phyloP scores from a whole-genome alignment of 2,888 invertebrate genomes.

The Lacanobia wlatinum region DNA sequence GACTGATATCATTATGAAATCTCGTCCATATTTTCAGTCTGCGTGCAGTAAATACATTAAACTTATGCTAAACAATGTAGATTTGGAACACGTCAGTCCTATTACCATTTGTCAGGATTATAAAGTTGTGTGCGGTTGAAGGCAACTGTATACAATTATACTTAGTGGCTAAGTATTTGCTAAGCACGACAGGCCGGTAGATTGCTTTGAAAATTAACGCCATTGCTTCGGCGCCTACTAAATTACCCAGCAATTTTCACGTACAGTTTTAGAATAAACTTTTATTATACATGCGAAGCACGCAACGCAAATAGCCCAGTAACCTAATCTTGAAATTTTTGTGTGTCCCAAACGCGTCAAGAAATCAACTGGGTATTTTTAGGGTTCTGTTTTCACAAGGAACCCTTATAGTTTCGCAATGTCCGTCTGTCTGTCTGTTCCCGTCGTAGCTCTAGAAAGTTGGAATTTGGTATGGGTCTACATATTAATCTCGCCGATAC shows the following conservation, averaged over 20 bases:
- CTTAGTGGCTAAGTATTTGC: conserved; percentile 47
- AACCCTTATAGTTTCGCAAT: no score
- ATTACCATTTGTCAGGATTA: conserved; percentile 60
- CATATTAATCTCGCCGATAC: no score
- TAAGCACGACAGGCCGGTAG: conserved; percentile 50
- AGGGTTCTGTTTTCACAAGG: no score
- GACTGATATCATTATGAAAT: conserved; percentile 17
- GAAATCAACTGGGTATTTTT: not conserved
- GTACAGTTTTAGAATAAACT: conserved; percentile 39
- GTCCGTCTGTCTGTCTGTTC: no score
- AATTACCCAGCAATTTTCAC: conserved; percentile 57
- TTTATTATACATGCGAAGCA: conserved; percentile 15
- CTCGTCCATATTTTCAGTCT: conserved; percentile 11
- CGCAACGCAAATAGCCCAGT: conserved; percentile 20
- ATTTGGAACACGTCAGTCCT: conserved; percentile 59
- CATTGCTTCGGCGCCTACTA: conserved; percentile 27
- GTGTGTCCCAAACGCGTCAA: not conserved
- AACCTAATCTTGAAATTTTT: conserved; percentile 15
- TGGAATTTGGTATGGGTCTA: no score
- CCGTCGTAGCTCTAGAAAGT: no score
- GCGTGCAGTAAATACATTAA: conserved; percentile 40
- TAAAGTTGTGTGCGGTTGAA: conserved; percentile 43
- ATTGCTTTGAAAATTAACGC: conserved; percentile 53
- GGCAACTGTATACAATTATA: conserved; percentile 53
- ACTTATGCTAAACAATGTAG: conserved; percentile 43